Percentiles rank a stretch among this genome's conserved stretches.
phyloP scores from a whole-genome alignment of 1,140 invertebrate genomes.

The Cydia amplana region DNA sequence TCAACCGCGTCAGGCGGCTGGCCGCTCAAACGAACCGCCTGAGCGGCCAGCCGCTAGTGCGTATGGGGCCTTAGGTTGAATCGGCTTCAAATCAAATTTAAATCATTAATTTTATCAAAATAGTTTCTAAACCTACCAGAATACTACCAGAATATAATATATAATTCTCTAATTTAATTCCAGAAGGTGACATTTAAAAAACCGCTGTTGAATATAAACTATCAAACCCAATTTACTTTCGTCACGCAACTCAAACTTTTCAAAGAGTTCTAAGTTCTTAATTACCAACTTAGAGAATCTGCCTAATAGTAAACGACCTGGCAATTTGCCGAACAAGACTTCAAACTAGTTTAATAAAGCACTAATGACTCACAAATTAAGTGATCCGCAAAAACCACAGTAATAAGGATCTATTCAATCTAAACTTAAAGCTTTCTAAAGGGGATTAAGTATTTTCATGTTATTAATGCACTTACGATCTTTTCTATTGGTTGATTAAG shows the following conservation, averaged over 20 bases:
- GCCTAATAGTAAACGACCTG: background rate
- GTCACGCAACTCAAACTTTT: background rate
- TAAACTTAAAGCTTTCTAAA: background rate
- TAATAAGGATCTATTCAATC: conserved; percentile 9
- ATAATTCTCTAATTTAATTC: too few species aligned
- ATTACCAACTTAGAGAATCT: background rate
- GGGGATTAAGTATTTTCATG: background rate
- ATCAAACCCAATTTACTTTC: background rate
- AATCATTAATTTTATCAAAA: too few species aligned
- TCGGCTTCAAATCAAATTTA: too few species aligned
- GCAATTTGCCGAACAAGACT: conserved; percentile 1
- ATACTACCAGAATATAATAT: too few species aligned
- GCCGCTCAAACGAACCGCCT: too few species aligned
- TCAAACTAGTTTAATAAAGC: background rate
- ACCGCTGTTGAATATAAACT: too few species aligned
- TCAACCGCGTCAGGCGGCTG: too few species aligned
- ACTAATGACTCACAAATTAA: background rate
- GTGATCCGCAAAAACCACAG: background rate
- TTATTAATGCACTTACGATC: background rate
- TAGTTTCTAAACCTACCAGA: too few species aligned
- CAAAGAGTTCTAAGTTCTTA: background rate
- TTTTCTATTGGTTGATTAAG: background rate
- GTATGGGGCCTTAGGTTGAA: too few species aligned
- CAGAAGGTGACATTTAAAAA: background rate
- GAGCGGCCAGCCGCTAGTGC: too few species aligned